phyloP scores from a whole-genome alignment of 2,888 invertebrate genomes.

The Oscheius sp. region DNA sequence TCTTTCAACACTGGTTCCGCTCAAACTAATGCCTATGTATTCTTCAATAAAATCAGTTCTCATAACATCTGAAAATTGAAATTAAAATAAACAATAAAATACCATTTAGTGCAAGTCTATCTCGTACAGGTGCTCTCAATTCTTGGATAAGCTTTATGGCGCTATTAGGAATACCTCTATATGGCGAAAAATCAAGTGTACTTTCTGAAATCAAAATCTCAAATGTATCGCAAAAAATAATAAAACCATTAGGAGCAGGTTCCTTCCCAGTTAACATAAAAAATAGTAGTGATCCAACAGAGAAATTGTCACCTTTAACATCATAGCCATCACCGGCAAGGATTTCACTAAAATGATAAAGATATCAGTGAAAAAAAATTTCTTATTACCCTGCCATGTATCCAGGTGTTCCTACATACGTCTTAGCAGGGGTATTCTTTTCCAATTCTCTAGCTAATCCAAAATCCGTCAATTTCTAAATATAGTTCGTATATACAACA shows the following conservation, averaged over 20 bases:
- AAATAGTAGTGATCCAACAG: constrained; percentile 49
- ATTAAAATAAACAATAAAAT: not conserved
- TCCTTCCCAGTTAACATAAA: constrained; percentile 48
- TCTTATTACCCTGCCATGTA: constrained; percentile 53
- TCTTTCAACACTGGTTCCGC: not conserved
- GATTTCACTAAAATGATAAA: constrained; percentile 40
- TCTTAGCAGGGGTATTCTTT: constrained; percentile 42
- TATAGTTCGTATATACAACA: not conserved
- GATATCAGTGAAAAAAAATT: too few species aligned
- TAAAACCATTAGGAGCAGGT: constrained; percentile 39
- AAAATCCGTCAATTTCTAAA: constrained; percentile 59
- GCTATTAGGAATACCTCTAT: too few species aligned
- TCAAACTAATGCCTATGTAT: not conserved
- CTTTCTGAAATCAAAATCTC: not conserved
- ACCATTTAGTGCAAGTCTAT: not conserved
- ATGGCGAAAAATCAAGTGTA: too few species aligned
- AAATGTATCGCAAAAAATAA: not conserved
- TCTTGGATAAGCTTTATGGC: not conserved
- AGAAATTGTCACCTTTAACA: constrained; percentile 43
- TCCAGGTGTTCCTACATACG: constrained; percentile 60
- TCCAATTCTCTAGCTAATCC: constrained; percentile 49
- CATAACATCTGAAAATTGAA: not conserved
- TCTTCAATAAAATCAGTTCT: not conserved
- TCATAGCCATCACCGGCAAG: constrained; percentile 39
- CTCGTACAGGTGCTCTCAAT: not conserved